phyloP scores from a whole-genome alignment of 2,888 invertebrate species.

The Apamea monoglypha region DNA sequence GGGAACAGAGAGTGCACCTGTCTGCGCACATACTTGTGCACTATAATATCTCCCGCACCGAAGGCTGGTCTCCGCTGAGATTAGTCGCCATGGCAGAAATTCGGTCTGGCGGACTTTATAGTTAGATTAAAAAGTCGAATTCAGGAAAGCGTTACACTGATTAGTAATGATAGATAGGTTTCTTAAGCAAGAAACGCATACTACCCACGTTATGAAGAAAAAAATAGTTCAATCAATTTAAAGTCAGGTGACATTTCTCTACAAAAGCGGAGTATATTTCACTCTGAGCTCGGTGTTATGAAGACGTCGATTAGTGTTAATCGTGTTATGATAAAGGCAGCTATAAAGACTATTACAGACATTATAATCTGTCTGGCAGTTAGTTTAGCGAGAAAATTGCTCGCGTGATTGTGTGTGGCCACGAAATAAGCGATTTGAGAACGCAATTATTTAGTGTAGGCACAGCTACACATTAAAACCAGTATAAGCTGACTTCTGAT shows the following conservation, averaged over 20 bases:
- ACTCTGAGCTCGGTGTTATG: slow-evolving; percentile 14
- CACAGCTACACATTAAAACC: too few relatives aligned
- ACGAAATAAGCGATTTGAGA: slow-evolving; percentile 6
- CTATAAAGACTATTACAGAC: slow-evolving; percentile 52
- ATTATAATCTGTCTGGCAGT: slow-evolving; percentile 59
- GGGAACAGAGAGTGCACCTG: too few relatives aligned
- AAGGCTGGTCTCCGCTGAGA: too few relatives aligned
- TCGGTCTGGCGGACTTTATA: too few relatives aligned
- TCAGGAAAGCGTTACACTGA: too few relatives aligned
- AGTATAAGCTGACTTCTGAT: too few relatives aligned
- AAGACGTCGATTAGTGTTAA: slow-evolving; percentile 47
- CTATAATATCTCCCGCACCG: too few relatives aligned
- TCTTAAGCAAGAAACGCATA: background rate
- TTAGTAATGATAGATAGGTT: too few relatives aligned
- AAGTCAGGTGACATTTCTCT: background rate
- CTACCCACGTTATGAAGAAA: background rate
- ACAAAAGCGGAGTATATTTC: slow-evolving; percentile 16
- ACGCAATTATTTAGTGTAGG: background rate
- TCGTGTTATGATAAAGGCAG: slow-evolving; percentile 55
- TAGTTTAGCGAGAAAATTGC: slow-evolving; percentile 51
- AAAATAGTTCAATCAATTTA: background rate
- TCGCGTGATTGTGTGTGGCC: slow-evolving; percentile 29
- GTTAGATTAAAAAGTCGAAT: too few relatives aligned
- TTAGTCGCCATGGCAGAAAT: too few relatives aligned
- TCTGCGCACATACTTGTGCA: too few relatives aligned